Base-by-base conservation (phyloP, 2,113 vertebrate genomes). In the Astur gentilis region DNA sequence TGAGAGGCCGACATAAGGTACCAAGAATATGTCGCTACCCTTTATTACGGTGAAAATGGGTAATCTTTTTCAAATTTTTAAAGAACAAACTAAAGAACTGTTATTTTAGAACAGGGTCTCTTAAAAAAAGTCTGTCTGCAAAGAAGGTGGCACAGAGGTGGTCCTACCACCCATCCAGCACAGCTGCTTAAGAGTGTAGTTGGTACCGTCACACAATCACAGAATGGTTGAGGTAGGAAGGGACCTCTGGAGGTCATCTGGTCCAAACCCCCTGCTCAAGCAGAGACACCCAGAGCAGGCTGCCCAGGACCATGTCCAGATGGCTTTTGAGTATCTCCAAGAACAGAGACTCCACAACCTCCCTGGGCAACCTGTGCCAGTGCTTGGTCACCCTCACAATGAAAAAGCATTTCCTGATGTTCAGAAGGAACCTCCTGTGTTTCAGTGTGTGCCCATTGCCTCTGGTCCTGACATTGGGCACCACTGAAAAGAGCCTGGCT, bases 271-370 rank as follows among this genome's bases (percentile, higher is more conserved):
- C 18, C 57, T 58, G 45, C 31, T 49, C 36, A 80, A 7, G 11
- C 1, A 83, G 11, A 9, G 40, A 8, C 13, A 44, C 27, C 23
- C 16, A 55, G 5, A 50, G 38, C 26, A 0, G 0, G 7, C 0
- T 60, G 14, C 22, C 14, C 32, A 79, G 19, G 55, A 21, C 34
- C 5, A 10, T 0, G 9, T 32, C 40, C 55, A 61, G 11, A 4
- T 6, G 7, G 19, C 9, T 66, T 75, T 29, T 61, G 19, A 47
- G 3, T 36, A 57, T 11, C 22, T 86, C 22, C 66, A 83, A 42
- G 36, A 13, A 55, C 8, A 4, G 8, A 73, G 10, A 47, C 12
- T 25, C 31, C 11, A 42, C 27, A 38, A 8, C 8, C 45, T 22
- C 38, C 7, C 32, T 29, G 23, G 42, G 36, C 57, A 87, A 76